Conservation (phyloP, 2,797 vertebrate species). For the Chaunax sp. region DNA sequence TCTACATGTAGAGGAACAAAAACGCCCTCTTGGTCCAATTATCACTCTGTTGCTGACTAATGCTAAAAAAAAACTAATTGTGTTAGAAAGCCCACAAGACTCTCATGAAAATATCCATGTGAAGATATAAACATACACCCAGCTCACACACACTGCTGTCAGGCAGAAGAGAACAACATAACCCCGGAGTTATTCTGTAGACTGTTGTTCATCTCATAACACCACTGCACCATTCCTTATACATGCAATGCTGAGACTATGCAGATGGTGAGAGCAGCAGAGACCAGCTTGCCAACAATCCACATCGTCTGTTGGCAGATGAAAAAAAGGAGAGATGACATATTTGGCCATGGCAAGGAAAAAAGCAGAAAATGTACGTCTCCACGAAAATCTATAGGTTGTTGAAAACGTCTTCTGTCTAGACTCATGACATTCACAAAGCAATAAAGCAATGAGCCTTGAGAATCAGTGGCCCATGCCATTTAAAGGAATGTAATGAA, state of each 20-base stretch:
- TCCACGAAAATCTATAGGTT: conserved; percentile 52
- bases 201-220: conserved; percentile 46
- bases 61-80: conserved; percentile 1
- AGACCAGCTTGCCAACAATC: conserved; percentile 40
- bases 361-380: conserved; percentile 35
- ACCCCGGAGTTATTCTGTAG: conserved; percentile 17
- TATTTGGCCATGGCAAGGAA: conserved; percentile 44
- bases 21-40: neutral
- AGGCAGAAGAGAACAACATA: conserved; percentile 6
- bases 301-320: conserved; percentile 36
- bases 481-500: conserved; percentile 39
- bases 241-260: conserved; percentile 27
- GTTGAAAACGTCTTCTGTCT: conserved; percentile 53
- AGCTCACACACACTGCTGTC: conserved; percentile 13
- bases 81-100: neutral
- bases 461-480: conserved; percentile 23
- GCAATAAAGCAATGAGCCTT: conserved; percentile 14
- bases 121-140: conserved; percentile 19
- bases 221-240: conserved; percentile 32
- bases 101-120: conserved; percentile 14
- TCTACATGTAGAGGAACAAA: conserved; percentile 20
- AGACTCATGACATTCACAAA: conserved; percentile 41
- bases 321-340: conserved; percentile 46
- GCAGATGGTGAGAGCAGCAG: conserved; percentile 33
- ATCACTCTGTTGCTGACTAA: conserved; percentile 15